Conservation (phyloP, 1,140 invertebrate genomes). For the Zaprionus camerounensis region DNA sequence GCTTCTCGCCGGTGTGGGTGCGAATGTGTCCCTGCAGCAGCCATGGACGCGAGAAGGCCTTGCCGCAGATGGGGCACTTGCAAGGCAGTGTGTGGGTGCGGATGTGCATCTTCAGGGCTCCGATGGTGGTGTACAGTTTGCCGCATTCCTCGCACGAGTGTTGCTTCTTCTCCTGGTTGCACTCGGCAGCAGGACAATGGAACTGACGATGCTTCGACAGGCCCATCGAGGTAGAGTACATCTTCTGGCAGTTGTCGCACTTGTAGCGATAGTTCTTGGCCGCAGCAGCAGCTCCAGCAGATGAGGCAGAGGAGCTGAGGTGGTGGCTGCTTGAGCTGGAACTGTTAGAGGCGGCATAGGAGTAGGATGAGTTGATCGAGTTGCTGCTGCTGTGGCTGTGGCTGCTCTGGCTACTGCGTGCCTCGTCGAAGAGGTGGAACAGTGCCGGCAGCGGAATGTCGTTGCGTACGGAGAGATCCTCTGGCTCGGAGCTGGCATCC, state of each 20-base stretch:
- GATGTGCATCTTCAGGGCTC: slow-evolving; percentile 89
- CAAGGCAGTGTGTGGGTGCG: slow-evolving; percentile 95
- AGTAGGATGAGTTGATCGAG: slow-evolving; percentile 85
- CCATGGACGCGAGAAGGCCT: slow-evolving; percentile 98
- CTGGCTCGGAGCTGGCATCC: slow-evolving; percentile 72
- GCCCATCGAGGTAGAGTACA: slow-evolving; percentile 97
- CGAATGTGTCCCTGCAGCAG: slow-evolving; percentile 97
- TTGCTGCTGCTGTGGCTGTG: slow-evolving; percentile 64
- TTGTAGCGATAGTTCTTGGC: slow-evolving; percentile 89
- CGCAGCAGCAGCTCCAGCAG: slow-evolving; percentile 51
- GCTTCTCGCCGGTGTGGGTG: slow-evolving; percentile 95
- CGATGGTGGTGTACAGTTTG: slow-evolving; percentile 86
- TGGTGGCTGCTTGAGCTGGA: slow-evolving; percentile 63
- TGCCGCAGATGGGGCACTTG: slow-evolving; percentile 98
- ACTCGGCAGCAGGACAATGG: slow-evolving; percentile 90
- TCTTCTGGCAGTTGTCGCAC: slow-evolving; percentile 96
- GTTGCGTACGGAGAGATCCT: slow-evolving; percentile 80
- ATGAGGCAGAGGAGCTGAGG: slow-evolving; percentile 1
- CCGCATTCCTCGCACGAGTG: slow-evolving; percentile 86
- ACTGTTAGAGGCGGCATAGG: slow-evolving; percentile 85
- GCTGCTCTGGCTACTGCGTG: slow-evolving; percentile 61
- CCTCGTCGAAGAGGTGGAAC: slow-evolving; percentile 80
- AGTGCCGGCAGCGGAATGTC: slow-evolving; percentile 81
- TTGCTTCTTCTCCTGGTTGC: slow-evolving; percentile 85
- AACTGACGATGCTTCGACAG: slow-evolving; percentile 98